These are phyloP conservation scores for Nowickia ferox DNA, from an alignment of 2,888 invertebrate genomes.

Conservation along the genomic window DNA sequence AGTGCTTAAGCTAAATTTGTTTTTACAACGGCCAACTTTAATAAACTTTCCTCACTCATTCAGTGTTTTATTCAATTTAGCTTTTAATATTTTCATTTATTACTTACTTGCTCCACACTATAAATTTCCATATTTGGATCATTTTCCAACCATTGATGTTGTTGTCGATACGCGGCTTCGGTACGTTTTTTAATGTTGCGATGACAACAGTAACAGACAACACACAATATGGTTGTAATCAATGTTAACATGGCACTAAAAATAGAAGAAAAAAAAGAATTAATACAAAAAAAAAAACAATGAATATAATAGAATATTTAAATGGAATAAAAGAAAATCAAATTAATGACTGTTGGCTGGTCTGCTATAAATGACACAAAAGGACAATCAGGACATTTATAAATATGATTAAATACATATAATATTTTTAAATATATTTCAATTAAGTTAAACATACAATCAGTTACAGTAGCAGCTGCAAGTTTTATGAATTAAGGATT, in stretches of 20 bases:
- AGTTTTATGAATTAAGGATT: background rate
- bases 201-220: conserved; percentile 89
- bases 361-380: conserved; percentile 29
- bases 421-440: conserved; percentile 17
- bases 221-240: conserved; percentile 89
- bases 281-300: conserved; percentile 27
- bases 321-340: conserved; percentile 38
- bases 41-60: background rate
- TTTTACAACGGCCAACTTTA: background rate
- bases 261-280: conserved; percentile 74
- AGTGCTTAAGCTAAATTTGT: too few relatives aligned
- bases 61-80: background rate
- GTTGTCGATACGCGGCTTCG: conserved; percentile 82
- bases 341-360: conserved; percentile 24
- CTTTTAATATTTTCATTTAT: conserved; percentile 4
- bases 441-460: conserved; percentile 2
- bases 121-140: conserved; percentile 83
- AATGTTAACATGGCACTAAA: conserved; percentile 91
- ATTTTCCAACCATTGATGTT: conserved; percentile 82
- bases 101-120: conserved; percentile 83
- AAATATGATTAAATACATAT: conserved; percentile 44
- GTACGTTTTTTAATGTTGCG: conserved; percentile 83
- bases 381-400: conserved; percentile 65
- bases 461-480: background rate
- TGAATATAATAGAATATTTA: conserved; percentile 29